A percentile compares a stretch with the other conserved stretches of the same genome.
These are phyloP conservation scores for Unio pictorum DNA, from an alignment of 2,888 invertebrate genomes.

Conservation along the genomic window DNA sequence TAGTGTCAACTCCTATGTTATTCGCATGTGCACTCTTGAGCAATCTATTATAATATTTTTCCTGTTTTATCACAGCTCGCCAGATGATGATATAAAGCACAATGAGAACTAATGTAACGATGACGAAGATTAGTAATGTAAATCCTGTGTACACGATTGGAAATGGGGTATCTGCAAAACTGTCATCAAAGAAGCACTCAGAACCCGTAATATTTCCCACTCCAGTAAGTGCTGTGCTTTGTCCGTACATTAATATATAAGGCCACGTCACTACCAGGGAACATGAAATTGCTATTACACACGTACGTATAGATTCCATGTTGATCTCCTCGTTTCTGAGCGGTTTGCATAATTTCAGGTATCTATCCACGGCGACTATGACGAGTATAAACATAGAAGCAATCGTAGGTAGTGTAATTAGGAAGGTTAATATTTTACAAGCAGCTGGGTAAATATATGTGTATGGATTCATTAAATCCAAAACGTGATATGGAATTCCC, in stretches of 20 bases:
- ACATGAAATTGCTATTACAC: conserved; percentile 20
- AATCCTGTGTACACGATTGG: conserved; percentile 40
- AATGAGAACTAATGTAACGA: conserved; percentile 24
- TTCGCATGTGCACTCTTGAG: too few species aligned
- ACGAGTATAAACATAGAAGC: conserved; percentile 32
- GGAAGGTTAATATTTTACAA: conserved; percentile 28
- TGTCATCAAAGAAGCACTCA: conserved; percentile 49
- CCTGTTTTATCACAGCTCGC: background rate
- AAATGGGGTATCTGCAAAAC: conserved; percentile 16
- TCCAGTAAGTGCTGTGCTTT: conserved; percentile 30
- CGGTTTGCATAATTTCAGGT: conserved; percentile 49
- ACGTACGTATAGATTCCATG: conserved; percentile 34
- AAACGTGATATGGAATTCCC: conserved; percentile 35
- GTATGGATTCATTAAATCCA: conserved; percentile 23
- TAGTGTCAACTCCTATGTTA: too few species aligned
- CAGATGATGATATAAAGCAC: conserved; percentile 44
- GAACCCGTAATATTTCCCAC: conserved; percentile 28
- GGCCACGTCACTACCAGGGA: conserved; percentile 39
- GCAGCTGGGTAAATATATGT: conserved; percentile 12
- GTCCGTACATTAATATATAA: conserved; percentile 46
- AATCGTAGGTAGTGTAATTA: conserved; percentile 18
- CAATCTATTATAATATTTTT: too few species aligned
- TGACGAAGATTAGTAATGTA: conserved; percentile 37
- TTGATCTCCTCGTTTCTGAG: conserved; percentile 40
- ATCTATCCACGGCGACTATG: conserved; percentile 39